These are phyloP conservation scores for Orius insidiosus DNA, from an alignment of 1,140 invertebrate species.

Conservation along the genomic window DNA sequence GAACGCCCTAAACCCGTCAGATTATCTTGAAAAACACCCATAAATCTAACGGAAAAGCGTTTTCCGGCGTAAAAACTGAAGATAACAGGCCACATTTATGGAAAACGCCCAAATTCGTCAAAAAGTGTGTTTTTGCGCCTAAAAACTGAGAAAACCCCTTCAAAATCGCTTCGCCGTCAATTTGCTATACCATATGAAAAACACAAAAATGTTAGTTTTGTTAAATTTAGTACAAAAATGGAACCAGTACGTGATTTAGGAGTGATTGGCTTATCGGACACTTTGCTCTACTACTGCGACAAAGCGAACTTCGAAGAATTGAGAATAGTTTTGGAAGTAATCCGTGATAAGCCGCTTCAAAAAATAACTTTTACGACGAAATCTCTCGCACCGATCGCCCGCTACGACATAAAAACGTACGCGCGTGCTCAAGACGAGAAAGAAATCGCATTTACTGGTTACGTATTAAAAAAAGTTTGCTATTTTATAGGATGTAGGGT, in stretches of 20 bases:
- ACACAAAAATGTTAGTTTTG: too few relatives aligned
- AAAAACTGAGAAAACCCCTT: too few relatives aligned
- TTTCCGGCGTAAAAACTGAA: too few relatives aligned
- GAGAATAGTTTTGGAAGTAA: neutral
- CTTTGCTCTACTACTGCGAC: neutral
- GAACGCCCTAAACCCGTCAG: too few relatives aligned
- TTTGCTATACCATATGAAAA: too few relatives aligned
- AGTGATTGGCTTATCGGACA: neutral
- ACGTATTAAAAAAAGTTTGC: neutral
- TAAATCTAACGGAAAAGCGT: too few relatives aligned
- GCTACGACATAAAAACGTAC: neutral
- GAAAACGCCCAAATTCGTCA: too few relatives aligned
- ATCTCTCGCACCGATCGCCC: neutral
- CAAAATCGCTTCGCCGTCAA: too few relatives aligned
- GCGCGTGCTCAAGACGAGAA: neutral
- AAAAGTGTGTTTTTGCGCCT: too few relatives aligned
- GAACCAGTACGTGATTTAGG: neutral
- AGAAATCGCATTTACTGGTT: neutral
- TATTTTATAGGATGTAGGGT: neutral
- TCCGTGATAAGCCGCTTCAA: neutral
- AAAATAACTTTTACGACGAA: slow-evolving; percentile 1
- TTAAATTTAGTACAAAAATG: neutral
- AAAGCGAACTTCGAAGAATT: slow-evolving; percentile 2
- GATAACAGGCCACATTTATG: too few relatives aligned
- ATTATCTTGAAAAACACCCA: too few relatives aligned